Evolutionary conservation across 2,113 vertebrate species (phyloP).

Genomic region (Pachyramphus minor): DNA sequence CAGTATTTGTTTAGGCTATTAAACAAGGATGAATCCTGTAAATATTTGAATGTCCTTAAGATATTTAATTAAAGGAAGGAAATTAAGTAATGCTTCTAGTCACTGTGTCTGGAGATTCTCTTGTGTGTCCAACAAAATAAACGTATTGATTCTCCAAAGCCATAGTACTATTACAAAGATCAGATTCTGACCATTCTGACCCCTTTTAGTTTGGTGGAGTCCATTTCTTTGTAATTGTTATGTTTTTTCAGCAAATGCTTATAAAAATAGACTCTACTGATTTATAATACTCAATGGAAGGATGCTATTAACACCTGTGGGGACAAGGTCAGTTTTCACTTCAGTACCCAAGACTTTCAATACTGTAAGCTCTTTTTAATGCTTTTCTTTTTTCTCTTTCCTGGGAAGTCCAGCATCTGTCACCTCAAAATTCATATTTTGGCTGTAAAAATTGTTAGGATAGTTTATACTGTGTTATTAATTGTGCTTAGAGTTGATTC

Average conservation of each 20-base stretch:
- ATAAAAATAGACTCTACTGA: background rate
- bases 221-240: background rate
- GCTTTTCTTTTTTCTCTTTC: background rate
- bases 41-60: background rate
- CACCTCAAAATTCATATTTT: background rate
- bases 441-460: background rate
- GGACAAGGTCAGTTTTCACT: background rate
- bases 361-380: background rate
- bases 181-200: background rate
- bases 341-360: background rate
- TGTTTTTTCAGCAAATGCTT: conserved; percentile 5
- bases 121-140: conserved; percentile 46
- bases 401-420: background rate
- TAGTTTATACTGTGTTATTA: background rate
- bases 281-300: background rate
- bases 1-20: background rate
- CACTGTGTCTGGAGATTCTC: background rate
- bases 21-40: background rate
- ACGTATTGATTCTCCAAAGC: conserved; percentile 57
- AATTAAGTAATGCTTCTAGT: background rate
- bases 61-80: background rate
- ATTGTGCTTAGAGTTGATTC: background rate
- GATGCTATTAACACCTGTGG: background rate
- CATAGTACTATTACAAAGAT: background rate
- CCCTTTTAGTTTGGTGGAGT: background rate